Percentiles rank a stretch among this genome's conserved stretches.
phyloP scores from a whole-genome alignment of 2,113 vertebrate genomes.

The Haplotaxodon microlepis region DNA sequence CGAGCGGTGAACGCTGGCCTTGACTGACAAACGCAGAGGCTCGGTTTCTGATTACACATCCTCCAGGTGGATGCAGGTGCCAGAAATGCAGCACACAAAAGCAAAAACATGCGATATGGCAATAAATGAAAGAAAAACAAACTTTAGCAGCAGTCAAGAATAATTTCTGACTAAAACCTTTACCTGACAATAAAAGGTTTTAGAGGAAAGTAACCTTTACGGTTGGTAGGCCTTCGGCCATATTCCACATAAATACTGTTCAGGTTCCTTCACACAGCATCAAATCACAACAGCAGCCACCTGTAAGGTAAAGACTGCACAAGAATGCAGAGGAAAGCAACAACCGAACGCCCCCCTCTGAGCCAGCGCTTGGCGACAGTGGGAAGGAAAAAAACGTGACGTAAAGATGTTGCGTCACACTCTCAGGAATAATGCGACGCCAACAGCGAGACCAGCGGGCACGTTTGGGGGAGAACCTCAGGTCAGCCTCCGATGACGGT shows the following conservation, averaged over 20 bases:
- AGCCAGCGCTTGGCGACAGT: background rate
- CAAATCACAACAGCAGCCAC: background rate
- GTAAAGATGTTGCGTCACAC: background rate
- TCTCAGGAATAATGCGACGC: accelerated
- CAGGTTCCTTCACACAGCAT: background rate
- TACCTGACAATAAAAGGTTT: background rate
- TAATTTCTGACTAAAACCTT: background rate
- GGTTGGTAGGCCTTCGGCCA: background rate
- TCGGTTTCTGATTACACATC: background rate
- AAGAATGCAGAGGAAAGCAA: background rate
- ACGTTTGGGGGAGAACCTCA: background rate
- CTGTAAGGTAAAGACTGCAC: background rate
- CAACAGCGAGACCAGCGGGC: background rate
- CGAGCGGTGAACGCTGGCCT: background rate
- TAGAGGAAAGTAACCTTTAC: background rate
- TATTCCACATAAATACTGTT: accelerated
- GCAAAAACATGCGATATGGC: background rate
- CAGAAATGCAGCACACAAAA: background rate
- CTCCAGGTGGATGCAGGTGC: background rate
- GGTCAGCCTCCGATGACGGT: background rate
- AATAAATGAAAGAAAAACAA: background rate
- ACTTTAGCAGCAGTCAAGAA: background rate
- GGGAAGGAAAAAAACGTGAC: accelerated
- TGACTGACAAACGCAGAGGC: background rate
- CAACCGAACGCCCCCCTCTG: background rate